phyloP scores from a whole-genome alignment of 2,797 vertebrate genomes.

The Garrulus glandarius region DNA sequence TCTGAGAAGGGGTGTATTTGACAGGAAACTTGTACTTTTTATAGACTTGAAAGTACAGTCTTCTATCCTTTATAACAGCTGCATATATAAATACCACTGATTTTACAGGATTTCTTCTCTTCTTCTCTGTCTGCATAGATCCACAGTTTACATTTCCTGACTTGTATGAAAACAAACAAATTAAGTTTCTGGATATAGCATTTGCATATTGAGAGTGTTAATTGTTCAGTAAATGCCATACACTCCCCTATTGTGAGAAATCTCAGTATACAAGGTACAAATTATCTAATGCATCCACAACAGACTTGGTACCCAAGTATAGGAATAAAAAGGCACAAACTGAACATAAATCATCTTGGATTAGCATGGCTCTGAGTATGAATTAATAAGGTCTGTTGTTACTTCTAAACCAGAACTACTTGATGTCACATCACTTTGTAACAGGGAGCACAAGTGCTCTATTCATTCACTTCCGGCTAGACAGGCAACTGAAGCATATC shows the following conservation, averaged over 20 bases:
- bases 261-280: neutral
- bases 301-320: neutral
- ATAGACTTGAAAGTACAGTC: neutral
- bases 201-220: neutral
- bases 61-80: neutral
- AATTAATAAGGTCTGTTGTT: neutral
- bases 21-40: neutral
- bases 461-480: neutral
- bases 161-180: neutral
- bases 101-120: neutral
- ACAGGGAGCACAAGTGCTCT: neutral
- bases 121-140: neutral
- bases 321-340: neutral
- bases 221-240: neutral
- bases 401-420: rapidly evolving
- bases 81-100: neutral
- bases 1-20: neutral
- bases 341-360: neutral
- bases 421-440: neutral
- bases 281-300: neutral
- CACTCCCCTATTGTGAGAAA: neutral
- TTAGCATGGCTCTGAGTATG: neutral
- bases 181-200: neutral
- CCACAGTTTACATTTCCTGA: neutral
- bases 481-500: neutral